Evolutionary conservation across 2,888 invertebrate species (phyloP).

Genomic region (Campoplex nolae): DNA sequence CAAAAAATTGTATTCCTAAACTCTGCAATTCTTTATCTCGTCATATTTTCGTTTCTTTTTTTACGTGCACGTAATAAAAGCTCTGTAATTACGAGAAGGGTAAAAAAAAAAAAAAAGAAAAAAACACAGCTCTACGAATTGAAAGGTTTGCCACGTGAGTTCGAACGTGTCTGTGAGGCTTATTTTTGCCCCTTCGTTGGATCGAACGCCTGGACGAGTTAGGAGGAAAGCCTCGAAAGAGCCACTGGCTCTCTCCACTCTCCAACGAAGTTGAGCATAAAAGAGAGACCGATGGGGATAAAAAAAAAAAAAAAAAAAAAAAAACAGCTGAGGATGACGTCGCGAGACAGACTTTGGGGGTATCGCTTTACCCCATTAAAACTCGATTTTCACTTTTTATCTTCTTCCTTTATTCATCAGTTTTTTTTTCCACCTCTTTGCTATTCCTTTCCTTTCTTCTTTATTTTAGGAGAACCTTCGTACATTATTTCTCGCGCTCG

Average conservation of each 20-base stretch:
- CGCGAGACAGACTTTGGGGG: constrained; percentile 49
- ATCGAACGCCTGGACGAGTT: constrained; percentile 25
- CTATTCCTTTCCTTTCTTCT: constrained; percentile 6
- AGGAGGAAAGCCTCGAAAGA: constrained; percentile 23
- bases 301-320: not conserved
- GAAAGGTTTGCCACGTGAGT: constrained; percentile 34
- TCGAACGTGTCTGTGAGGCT: constrained; percentile 30
- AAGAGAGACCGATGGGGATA: not conserved
- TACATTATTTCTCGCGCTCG: constrained; percentile 15
- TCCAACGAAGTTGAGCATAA: constrained; percentile 19
- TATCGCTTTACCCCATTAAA: constrained; percentile 59
- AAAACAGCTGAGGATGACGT: constrained; percentile 45
- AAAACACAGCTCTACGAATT: not conserved
- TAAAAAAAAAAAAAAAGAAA: constrained; percentile 6
- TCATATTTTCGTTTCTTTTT: not conserved
- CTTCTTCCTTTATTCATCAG: not conserved
- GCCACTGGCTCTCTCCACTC: constrained; percentile 1
- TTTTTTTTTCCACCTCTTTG: not conserved
- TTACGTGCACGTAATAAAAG: not conserved
- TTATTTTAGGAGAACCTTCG: not conserved
- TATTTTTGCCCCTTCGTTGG: constrained; percentile 15
- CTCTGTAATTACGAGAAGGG: constrained; percentile 33
- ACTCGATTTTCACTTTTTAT: constrained; percentile 42
- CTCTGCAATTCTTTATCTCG: no score
- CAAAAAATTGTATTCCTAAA: no score